Evolutionary conservation across 37 sponge, comb jelly and placozoan species (phyloP).

Genomic region (Eunapius fragilis): DNA sequence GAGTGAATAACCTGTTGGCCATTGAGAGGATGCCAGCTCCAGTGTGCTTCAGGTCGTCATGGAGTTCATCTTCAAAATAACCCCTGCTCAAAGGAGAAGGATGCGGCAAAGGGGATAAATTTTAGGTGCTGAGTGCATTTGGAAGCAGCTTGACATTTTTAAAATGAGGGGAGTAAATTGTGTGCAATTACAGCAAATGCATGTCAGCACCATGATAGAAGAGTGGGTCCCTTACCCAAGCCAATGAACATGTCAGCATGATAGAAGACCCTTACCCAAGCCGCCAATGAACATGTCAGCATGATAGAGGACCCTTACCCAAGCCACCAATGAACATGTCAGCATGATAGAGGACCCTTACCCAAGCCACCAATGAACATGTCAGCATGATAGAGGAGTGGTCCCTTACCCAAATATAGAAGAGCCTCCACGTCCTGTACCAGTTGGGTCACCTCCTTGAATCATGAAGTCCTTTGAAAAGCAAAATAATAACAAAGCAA

Average conservation of each 20-base stretch:
- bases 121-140: too few relatives aligned
- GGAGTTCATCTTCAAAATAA: constrained; percentile 95
- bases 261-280: background rate
- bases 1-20: constrained; percentile 88
- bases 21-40: constrained; percentile 98
- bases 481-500: too few relatives aligned
- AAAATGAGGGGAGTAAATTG: too few relatives aligned
- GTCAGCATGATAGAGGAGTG: background rate
- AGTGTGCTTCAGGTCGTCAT: constrained; percentile 93
- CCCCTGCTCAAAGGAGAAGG: constrained; percentile 11
- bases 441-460: constrained; percentile 99
- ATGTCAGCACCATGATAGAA: too few relatives aligned
- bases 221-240: too few relatives aligned
- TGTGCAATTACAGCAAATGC: too few relatives aligned
- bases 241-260: background rate
- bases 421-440: constrained; percentile 96
- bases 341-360: background rate
- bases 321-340: constrained; percentile 6
- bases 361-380: background rate
- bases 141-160: too few relatives aligned
- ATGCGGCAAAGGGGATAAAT: background rate
- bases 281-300: background rate
- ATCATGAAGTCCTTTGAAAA: constrained; percentile 54
- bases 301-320: background rate
- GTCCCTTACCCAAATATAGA: constrained; percentile 90